Evolutionary conservation across 2,113 vertebrate genomes (phyloP), one percentile per base, ranked within the genome.

Genomic region (Cariama cristata): DNA sequence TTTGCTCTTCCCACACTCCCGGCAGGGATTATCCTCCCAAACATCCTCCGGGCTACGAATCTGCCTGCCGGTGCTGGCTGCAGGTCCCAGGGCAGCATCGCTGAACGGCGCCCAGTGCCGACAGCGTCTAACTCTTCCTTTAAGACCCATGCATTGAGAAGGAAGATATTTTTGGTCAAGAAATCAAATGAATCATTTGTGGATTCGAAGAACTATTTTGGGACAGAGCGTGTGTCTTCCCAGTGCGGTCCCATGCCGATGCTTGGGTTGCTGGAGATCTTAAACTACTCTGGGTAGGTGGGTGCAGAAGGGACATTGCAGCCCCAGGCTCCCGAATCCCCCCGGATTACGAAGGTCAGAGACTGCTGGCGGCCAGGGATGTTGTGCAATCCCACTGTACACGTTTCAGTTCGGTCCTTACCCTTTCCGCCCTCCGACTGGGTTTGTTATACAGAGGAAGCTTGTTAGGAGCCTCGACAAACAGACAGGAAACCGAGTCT

Each of bases 401-500:
- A 85, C 73, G 35, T 97, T 92, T 87, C 71, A 71, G 96, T 93
- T 97, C n/a, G 15, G 67, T 94, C 97, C 96, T 98, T 88, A 97
- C 97, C 91, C 97, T 97, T 98, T 96, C 97, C 97, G 92, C 96
- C 79, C 96, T 91, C 94, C 1, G 17, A 92, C 88, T 2, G 91
- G 21, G 94, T 89, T 94, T 96, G 79, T 94, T 93, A 19, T 90
- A 49, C 91, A 96, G 97, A 97, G 98, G 96, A 98, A 98, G 97
- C 98, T 97, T 95, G 88, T 93, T 84, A 90, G 96, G 97, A 98
- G 97, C 96, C 93, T 95, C 84, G 53, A 86, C 93, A 96, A 97
- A 97, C 97, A 98, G 96, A 98, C 98, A 98, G 98, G 98, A 98
- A 98, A 98, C 93, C 15, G 4, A 90, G 94, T 94, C 98, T 96